Percentiles rank a stretch among this genome's conserved stretches.
These are phyloP conservation scores for Baccha elongata DNA, from an alignment of 2,888 invertebrate genomes.

Conservation along the genomic window DNA sequence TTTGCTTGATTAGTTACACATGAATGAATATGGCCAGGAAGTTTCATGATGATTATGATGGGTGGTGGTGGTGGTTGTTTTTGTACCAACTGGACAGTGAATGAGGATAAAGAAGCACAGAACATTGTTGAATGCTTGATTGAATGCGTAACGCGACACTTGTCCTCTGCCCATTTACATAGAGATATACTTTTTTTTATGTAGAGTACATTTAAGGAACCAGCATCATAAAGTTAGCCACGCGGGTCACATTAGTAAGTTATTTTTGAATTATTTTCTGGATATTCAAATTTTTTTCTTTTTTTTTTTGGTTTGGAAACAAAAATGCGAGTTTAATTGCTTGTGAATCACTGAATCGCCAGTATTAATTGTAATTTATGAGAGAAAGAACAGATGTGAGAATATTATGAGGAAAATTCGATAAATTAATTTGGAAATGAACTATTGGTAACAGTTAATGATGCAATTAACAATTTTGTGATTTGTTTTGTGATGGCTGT, in stretches of 20 bases:
- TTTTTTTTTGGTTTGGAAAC: slow-evolving; percentile 15
- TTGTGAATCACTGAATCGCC: slow-evolving; percentile 54
- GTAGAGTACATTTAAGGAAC: slow-evolving; percentile 16
- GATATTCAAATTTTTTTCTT: slow-evolving; percentile 8
- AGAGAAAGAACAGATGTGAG: slow-evolving; percentile 56
- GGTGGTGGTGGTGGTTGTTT: slow-evolving; percentile 23
- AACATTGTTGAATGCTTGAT: slow-evolving; percentile 64
- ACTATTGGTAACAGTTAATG: too few species aligned
- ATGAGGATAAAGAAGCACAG: slow-evolving; percentile 5
- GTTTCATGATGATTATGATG: slow-evolving; percentile 1
- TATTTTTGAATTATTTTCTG: slow-evolving; percentile 41
- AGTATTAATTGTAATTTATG: slow-evolving; percentile 65
- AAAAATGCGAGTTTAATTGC: slow-evolving; percentile 68
- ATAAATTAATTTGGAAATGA: too few species aligned
- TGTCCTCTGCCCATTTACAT: slow-evolving; percentile 66
- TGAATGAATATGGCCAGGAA: slow-evolving; percentile 65
- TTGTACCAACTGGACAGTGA: slow-evolving; percentile 36
- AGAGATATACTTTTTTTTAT: slow-evolving; percentile 30
- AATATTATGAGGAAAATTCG: too few species aligned
- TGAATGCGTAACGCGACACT: slow-evolving; percentile 64
- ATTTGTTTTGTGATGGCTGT: too few species aligned
- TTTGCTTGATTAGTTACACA: slow-evolving; percentile 73
- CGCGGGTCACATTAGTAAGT: slow-evolving; percentile 61
- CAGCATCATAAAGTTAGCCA: slow-evolving; percentile 59
- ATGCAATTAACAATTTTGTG: too few species aligned